Evolutionary conservation across 2,888 invertebrate genomes (phyloP).

Genomic region (Suillia variegata): DNA sequence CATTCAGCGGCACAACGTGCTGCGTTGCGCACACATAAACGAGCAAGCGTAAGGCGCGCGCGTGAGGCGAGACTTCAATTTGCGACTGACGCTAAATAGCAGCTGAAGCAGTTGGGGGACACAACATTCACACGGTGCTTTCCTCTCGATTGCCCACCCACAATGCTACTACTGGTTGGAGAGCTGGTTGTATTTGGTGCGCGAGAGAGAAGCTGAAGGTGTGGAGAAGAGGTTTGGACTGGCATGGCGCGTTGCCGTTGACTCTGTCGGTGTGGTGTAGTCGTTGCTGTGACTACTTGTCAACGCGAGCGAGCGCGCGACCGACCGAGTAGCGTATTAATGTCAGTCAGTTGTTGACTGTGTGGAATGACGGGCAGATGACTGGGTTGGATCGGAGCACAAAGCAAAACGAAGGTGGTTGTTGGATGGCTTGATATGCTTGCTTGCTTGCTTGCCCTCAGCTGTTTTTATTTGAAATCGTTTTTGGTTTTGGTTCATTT

Average conservation of each 20-base stretch:
- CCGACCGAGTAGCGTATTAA: conserved; percentile 30
- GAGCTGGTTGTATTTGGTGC: too few species aligned
- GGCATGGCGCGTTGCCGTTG: conserved; percentile 7
- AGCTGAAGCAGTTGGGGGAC: conserved; percentile 13
- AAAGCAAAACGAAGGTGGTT: too few species aligned
- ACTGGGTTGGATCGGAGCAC: conserved; percentile 11
- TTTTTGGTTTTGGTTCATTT: conserved; percentile 52
- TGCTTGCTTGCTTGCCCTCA: conserved; percentile 19
- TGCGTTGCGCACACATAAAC: conserved; percentile 22
- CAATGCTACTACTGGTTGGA: conserved; percentile 23
- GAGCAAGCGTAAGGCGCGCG: too few species aligned
- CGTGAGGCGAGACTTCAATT: conserved; percentile 1
- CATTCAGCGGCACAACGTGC: conserved; percentile 45
- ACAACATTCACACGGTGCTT: conserved; percentile 18
- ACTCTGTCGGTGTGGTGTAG: too few species aligned
- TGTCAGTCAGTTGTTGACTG: conserved; percentile 20
- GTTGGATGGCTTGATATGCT: too few species aligned
- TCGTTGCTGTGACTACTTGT: conserved; percentile 24
- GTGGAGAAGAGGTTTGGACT: conserved; percentile 3
- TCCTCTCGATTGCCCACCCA: too few species aligned
- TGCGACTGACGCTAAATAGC: conserved; percentile 16
- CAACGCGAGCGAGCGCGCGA: too few species aligned
- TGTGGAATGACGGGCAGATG: neutral
- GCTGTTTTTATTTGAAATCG: conserved; percentile 41
- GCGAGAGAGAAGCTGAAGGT: conserved; percentile 18